Base-by-base conservation (phyloP, 2,888 invertebrate species). In the Bombylius major region DNA sequence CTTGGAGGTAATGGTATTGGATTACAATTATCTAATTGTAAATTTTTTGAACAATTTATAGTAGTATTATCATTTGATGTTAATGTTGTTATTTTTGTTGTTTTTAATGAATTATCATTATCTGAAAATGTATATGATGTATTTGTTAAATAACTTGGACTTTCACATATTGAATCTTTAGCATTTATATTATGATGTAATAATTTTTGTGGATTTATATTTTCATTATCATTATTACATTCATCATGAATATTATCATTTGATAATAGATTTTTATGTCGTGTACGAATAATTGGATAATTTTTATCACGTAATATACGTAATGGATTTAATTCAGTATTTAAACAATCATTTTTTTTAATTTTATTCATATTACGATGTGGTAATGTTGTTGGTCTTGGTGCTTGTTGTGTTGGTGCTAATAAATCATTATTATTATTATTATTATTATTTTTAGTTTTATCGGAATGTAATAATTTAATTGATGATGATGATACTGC, bases 1-100 rank as follows among this genome's bases (percentile, higher is more conserved):
- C 88, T 78, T 0, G 90, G 89, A 1, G 90, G 90, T 60, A 91
- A 71, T 1, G 89, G 89, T 59, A 89, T 81, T 1, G 85, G 84
- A 73, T 88, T 88, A 11, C 66, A n/a, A 39, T 51, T 56, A 23
- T 55, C 55, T 31, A 12, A 31, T 50, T 54, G 45, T 33, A 33
- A 23, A 1, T 9, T 36, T 36, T 8, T 36, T 36, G 36, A 9
- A 36, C 8, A 11, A 8, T 11, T 42, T 11, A n/a, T n/a, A n/a
- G 23, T 55, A 5, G 51, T 54, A 48, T 55, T 49, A n/a, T 53
- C 48, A 47, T 59, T 56, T 32, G 58, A 33, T 32, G 44, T 48
- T 7, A 58, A 23, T 32, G 42, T 51, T 32, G 44, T 50, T 7
- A 57, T 31, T 32, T 36, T 34, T 44, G 52, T 36, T 6, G 52